phyloP scores from a whole-genome alignment of 2,113 vertebrate species.

The Podarcis cretensis region DNA sequence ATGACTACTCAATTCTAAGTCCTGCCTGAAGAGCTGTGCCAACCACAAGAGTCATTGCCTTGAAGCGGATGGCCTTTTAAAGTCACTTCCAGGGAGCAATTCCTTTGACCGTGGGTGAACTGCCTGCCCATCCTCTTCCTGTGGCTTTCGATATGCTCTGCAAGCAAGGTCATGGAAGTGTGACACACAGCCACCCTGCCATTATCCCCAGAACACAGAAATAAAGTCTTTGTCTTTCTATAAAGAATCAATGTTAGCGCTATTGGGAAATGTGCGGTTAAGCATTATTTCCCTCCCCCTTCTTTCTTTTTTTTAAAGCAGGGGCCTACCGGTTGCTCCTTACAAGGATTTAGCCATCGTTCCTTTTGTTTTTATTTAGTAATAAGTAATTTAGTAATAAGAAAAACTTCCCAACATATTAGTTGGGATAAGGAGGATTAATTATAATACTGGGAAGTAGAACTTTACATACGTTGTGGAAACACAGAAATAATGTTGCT shows the following conservation, averaged over 20 bases:
- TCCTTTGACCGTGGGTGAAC: neutral
- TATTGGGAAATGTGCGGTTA: neutral
- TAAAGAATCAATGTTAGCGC: neutral
- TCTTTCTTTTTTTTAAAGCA: neutral
- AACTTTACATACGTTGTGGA: neutral
- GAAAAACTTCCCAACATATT: neutral
- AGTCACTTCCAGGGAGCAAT: neutral
- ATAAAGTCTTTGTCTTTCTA: neutral
- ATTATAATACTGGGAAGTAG: neutral
- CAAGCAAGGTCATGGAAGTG: fast-evolving
- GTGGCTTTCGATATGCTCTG: neutral
- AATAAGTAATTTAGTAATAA: neutral
- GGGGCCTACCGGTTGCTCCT: neutral
- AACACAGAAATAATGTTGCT: neutral
- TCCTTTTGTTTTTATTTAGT: neutral
- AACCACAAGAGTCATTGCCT: neutral
- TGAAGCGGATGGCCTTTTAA: neutral
- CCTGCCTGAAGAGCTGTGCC: neutral
- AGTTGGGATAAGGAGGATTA: neutral
- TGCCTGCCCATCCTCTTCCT: neutral
- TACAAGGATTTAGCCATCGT: neutral
- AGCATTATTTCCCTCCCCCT: neutral
- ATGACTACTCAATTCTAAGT: neutral
- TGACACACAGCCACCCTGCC: neutral
- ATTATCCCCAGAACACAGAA: neutral